Percentiles rank a stretch among this genome's conserved stretches.
Evolutionary conservation across 2,888 invertebrate species (phyloP).

Genomic region (Himalopsyche kuldschensis): DNA sequence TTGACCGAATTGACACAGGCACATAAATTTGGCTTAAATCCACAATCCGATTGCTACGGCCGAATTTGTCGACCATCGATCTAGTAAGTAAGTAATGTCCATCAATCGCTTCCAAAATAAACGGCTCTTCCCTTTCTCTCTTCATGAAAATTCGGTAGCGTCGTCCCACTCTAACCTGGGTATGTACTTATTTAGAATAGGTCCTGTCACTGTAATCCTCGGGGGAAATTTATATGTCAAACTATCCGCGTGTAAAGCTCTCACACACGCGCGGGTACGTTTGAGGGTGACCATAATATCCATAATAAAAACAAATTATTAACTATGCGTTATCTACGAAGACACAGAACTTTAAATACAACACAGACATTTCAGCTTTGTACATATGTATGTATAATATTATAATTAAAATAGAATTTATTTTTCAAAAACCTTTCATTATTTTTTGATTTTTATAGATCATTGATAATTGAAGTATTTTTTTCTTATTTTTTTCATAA

Average conservation of each 20-base stretch:
- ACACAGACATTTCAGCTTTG: no score
- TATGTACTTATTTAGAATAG: conserved; percentile 38
- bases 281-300: not conserved
- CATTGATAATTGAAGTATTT: no score
- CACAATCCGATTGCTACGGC: conserved; percentile 15
- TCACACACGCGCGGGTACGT: not conserved
- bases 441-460: no score
- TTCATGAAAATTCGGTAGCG: not conserved
- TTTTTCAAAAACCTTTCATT: no score
- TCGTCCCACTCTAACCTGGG: not conserved
- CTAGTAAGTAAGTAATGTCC: conserved; percentile 24
- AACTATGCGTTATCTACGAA: no score
- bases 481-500: no score
- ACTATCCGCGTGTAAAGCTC: conserved; percentile 34
- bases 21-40: conserved; percentile 12
- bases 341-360: no score
- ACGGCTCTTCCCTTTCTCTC: not conserved
- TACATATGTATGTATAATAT: no score
- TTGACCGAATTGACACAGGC: not conserved
- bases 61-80: conserved; percentile 33
- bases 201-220: conserved; percentile 35
- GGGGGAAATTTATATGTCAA: conserved; percentile 38
- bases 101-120: conserved; percentile 26
- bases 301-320: no score
- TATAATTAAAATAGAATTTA: no score